Evolutionary conservation across 92 coral and sea anemone species (phyloP).

Genomic region (Zoanthus solanderi): DNA sequence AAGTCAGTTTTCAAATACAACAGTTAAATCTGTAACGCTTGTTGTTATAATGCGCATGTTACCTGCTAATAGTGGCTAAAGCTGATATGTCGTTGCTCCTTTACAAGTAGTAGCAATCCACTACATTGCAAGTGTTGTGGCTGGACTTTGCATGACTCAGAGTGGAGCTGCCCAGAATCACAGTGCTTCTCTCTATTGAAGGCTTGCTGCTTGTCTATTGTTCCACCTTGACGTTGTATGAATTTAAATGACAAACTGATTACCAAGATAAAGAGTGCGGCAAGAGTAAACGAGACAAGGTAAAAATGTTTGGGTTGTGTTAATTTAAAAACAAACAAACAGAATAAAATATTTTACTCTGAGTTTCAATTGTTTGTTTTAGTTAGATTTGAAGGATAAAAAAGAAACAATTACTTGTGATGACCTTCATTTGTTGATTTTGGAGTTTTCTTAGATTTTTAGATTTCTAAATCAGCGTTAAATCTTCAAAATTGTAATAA

Average conservation of each 20-base stretch:
- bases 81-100: background rate
- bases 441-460: too few relatives aligned
- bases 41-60: background rate
- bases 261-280: background rate
- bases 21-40: too few relatives aligned
- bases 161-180: too few relatives aligned
- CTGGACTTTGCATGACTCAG: background rate
- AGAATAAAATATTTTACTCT: background rate
- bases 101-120: background rate
- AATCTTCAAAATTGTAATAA: too few relatives aligned
- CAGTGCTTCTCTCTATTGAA: background rate
- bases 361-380: background rate
- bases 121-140: constrained; percentile 11
- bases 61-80: background rate
- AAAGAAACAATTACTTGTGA: too few relatives aligned
- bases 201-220: background rate
- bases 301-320: background rate
- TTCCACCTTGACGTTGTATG: background rate
- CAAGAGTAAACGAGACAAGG: background rate
- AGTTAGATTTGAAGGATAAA: too few relatives aligned
- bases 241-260: constrained; percentile 1
- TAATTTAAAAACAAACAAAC: background rate
- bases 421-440: too few relatives aligned
- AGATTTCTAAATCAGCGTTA: too few relatives aligned
- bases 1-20: too few relatives aligned